Conservation (phyloP, 23 tunicate genomes). For the Diplosoma virens region DNA sequence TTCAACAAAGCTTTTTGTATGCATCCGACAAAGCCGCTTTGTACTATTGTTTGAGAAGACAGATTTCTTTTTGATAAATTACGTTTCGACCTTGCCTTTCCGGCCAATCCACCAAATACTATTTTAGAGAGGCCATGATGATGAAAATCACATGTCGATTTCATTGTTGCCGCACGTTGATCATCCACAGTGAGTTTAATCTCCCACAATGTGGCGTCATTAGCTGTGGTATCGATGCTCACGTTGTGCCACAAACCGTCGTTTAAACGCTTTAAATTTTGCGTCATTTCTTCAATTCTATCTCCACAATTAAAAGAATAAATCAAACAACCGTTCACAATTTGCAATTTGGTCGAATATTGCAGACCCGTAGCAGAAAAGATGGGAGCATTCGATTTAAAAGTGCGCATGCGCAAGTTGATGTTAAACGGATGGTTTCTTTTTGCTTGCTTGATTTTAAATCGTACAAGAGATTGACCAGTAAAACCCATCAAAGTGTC, state of each 20-base stretch:
- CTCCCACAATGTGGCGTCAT: not conserved
- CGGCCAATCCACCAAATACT: conserved; percentile 34
- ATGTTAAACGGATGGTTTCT: conserved; percentile 34
- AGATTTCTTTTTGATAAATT: too few relatives aligned
- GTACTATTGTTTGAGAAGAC: not conserved
- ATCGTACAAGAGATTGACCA: conserved; percentile 16
- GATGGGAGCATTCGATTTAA: conserved; percentile 48
- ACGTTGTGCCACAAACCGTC: conserved; percentile 61
- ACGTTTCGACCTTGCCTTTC: conserved; percentile 20
- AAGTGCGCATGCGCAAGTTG: conserved; percentile 33
- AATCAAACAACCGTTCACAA: conserved; percentile 7
- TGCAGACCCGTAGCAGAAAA: conserved; percentile 31
- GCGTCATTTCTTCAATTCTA: conserved; percentile 32
- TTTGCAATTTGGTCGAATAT: conserved; percentile 13
- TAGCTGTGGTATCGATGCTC: conserved; percentile 1
- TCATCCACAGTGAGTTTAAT: conserved; percentile 33
- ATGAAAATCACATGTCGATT: conserved; percentile 3
- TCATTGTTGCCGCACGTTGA: conserved; percentile 6
- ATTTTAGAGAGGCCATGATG: conserved; percentile 5
- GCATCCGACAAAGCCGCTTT: conserved; percentile 14
- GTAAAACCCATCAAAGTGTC: conserved; percentile 25
- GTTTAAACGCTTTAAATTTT: conserved; percentile 1
- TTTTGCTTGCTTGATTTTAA: not conserved
- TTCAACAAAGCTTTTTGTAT: conserved; percentile 34
- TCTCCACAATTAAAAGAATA: conserved; percentile 53